Conservation (phyloP, 2,797 vertebrate species). For the Sebastolobus altivelis region DNA sequence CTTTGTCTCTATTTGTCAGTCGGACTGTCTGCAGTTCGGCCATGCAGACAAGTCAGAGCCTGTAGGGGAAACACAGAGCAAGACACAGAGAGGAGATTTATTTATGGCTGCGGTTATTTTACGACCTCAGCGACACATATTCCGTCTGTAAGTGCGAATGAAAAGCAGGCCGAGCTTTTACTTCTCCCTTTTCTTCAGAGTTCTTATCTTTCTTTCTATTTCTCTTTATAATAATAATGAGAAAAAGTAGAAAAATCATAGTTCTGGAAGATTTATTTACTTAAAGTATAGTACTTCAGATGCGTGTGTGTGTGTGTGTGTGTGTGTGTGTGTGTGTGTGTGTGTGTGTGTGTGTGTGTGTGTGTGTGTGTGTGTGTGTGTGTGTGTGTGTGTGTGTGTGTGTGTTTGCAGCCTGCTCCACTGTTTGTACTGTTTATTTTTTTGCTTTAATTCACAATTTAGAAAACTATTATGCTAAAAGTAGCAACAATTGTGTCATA, state of each 20-base stretch:
- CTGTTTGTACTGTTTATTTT: neutral
- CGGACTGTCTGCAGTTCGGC: constrained; percentile 57
- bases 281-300: neutral
- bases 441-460: neutral
- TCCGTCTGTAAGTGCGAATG: constrained; percentile 57
- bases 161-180: constrained; percentile 34
- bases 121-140: constrained; percentile 76
- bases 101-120: constrained; percentile 76
- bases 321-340: constrained; percentile 18
- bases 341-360: constrained; percentile 10
- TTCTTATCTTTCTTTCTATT: neutral
- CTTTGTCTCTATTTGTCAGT: constrained; percentile 73
- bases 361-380: neutral
- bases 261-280: neutral
- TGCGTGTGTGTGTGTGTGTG: neutral
- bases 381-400: constrained; percentile 18
- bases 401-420: neutral
- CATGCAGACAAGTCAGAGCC: constrained; percentile 62
- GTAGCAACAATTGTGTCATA: neutral
- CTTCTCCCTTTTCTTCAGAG: too few species aligned
- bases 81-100: constrained; percentile 49
- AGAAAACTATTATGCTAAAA: neutral
- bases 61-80: constrained; percentile 53
- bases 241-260: too few species aligned
- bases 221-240: neutral